A percentile compares a stretch with the other conserved stretches of the same genome.
Evolutionary conservation across 1,140 invertebrate genomes (phyloP).

Genomic region (Hycleus cichorii): DNA sequence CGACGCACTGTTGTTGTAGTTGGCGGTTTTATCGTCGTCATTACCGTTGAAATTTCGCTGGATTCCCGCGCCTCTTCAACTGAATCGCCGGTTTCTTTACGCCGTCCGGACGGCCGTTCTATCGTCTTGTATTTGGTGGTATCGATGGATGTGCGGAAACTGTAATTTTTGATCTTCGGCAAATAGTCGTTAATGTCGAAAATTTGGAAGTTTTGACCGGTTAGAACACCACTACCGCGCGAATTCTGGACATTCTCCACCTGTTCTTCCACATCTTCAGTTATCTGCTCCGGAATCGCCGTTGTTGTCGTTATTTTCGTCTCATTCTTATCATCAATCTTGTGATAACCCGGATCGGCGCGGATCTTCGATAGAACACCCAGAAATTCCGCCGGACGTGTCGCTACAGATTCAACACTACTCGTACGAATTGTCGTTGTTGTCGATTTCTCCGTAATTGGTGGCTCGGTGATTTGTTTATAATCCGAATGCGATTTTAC

Average conservation of each 20-base stretch:
- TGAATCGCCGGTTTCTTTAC: conserved; percentile 12
- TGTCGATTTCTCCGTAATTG: conserved; percentile 20
- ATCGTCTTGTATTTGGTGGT: conserved; percentile 40
- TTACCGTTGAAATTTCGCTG: background rate
- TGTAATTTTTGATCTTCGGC: conserved; percentile 31
- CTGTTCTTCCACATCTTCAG: conserved; percentile 23
- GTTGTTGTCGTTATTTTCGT: conserved; percentile 16
- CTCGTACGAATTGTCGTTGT: conserved; percentile 8
- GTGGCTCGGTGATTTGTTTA: conserved; percentile 31
- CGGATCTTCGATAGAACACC: conserved; percentile 32
- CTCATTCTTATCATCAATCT: conserved; percentile 30
- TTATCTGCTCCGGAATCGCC: conserved; percentile 21
- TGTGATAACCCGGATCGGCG: conserved; percentile 27
- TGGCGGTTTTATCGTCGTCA: background rate
- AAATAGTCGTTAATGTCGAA: conserved; percentile 35
- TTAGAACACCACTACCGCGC: conserved; percentile 22
- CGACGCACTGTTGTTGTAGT: background rate
- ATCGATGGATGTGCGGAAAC: conserved; percentile 32
- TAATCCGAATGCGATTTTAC: conserved; percentile 28
- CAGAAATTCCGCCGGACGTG: conserved; percentile 33
- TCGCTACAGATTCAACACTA: conserved; percentile 13
- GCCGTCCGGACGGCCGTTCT: conserved; percentile 19
- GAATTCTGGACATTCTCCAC: conserved; percentile 28
- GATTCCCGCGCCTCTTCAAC: background rate
- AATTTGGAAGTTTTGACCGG: conserved; percentile 24